A percentile compares a stretch with the other conserved stretches of the same genome.
phyloP scores from a whole-genome alignment of 2,888 invertebrate genomes.

The Scaptomyza flava region DNA sequence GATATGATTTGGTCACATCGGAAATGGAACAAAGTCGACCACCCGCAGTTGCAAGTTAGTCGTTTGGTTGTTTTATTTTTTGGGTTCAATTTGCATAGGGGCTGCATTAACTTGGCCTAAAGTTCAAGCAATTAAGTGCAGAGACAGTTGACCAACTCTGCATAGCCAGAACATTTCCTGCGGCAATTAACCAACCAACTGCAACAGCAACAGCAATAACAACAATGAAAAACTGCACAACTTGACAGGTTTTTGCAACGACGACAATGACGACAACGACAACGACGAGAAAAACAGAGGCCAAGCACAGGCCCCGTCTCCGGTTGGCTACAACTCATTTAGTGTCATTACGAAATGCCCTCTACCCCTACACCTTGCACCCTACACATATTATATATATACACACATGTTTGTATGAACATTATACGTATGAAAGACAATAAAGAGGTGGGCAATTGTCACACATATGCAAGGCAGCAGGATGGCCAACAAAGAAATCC shows the following conservation, averaged over 20 bases:
- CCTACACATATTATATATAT: not conserved
- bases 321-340: constrained; percentile 74
- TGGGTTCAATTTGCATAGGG: constrained; percentile 63
- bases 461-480: constrained; percentile 69
- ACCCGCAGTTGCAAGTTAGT: constrained; percentile 64
- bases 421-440: constrained; percentile 33
- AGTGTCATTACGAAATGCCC: constrained; percentile 66
- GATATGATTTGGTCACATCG: constrained; percentile 57
- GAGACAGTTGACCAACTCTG: constrained; percentile 71
- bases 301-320: constrained; percentile 55
- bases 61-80: constrained; percentile 22
- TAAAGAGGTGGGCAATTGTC: constrained; percentile 72
- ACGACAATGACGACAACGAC: constrained; percentile 39
- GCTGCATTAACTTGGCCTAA: constrained; percentile 56
- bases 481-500: constrained; percentile 78
- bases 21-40: constrained; percentile 50
- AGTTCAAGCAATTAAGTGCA: constrained; percentile 76
- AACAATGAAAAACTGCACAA: constrained; percentile 61
- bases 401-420: too few species aligned
- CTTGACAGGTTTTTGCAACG: constrained; percentile 71
- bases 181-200: constrained; percentile 69
- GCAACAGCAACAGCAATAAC: constrained; percentile 29
- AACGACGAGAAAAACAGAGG: constrained; percentile 46
- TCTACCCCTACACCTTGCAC: not conserved
- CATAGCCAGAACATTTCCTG: constrained; percentile 74